Evolutionary conservation across 2,113 vertebrate genomes (phyloP).

Genomic region (Zosterops borbonicus): DNA sequence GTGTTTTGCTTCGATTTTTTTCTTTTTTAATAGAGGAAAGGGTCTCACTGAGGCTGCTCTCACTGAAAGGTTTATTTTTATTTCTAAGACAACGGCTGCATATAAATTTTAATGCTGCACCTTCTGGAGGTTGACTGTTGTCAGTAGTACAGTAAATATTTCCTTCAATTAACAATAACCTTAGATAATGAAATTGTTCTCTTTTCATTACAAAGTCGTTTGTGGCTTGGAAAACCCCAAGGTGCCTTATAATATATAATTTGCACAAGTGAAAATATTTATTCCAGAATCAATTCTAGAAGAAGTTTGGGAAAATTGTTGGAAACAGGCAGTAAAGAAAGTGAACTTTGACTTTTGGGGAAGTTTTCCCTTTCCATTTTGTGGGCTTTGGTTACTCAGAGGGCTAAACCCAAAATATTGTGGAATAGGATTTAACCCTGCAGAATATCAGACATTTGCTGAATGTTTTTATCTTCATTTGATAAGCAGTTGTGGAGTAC

Average conservation of each 20-base stretch:
- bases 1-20: not conserved
- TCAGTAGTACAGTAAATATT: not conserved
- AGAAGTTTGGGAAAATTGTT: not conserved
- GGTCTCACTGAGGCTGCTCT: not conserved
- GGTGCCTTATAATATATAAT: not conserved
- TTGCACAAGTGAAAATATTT: not conserved
- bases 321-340: not conserved
- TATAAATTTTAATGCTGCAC: not conserved
- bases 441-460: not conserved
- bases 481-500: not conserved
- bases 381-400: not conserved
- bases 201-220: not conserved
- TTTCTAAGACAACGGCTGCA: not conserved
- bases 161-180: not conserved
- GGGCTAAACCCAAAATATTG: not conserved
- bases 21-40: not conserved
- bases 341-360: not conserved
- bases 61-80: not conserved
- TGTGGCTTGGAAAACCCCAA: not conserved
- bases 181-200: not conserved
- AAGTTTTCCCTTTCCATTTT: not conserved
- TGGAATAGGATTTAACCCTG: not conserved
- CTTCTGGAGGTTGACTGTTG: not conserved
- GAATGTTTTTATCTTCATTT: not conserved
- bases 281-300: not conserved